phyloP scores from a whole-genome alignment of 2,797 vertebrate genomes.

The Sebastiscus albofasciatus region DNA sequence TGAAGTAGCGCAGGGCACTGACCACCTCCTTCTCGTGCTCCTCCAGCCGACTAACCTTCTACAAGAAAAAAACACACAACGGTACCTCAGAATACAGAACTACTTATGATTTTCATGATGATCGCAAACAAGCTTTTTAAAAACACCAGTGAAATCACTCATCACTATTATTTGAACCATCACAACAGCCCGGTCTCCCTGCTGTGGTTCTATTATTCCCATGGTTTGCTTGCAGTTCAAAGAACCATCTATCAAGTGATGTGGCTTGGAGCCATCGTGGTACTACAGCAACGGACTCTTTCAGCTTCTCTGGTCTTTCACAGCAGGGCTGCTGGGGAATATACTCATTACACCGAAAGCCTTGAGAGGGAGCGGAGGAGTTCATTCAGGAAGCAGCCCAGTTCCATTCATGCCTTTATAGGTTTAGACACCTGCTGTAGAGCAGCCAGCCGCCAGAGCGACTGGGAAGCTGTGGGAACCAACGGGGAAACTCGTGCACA shows the following conservation, averaged over 20 bases:
- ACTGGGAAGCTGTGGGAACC: conserved; percentile 68
- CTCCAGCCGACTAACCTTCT: conserved; percentile 95
- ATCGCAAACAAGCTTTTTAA: not conserved
- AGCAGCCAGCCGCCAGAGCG: conserved; percentile 31
- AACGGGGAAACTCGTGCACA: conserved; percentile 36
- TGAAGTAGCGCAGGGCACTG: conserved; percentile 96
- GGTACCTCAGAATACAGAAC: not conserved
- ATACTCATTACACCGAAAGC: conserved; percentile 56
- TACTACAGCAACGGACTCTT: conserved; percentile 36
- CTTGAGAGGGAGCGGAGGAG: conserved; percentile 48
- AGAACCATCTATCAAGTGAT: conserved; percentile 50
- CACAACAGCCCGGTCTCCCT: not conserved
- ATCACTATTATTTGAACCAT: not conserved
- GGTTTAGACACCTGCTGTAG: conserved; percentile 67
- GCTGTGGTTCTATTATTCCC: conserved; percentile 9
- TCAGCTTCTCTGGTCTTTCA: conserved; percentile 30
- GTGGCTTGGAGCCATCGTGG: conserved; percentile 43
- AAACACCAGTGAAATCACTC: not conserved
- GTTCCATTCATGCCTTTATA: conserved; percentile 58
- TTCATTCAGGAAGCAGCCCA: conserved; percentile 58
- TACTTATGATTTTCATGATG: not conserved
- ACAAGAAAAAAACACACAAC: conserved; percentile 25
- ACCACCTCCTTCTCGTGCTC: conserved; percentile 99
- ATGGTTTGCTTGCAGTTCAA: conserved; percentile 31
- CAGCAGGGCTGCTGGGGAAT: conserved; percentile 51